Evolutionary conservation across 2,888 invertebrate genomes (phyloP).

Genomic region (Pristionchus maxplancki): DNA sequence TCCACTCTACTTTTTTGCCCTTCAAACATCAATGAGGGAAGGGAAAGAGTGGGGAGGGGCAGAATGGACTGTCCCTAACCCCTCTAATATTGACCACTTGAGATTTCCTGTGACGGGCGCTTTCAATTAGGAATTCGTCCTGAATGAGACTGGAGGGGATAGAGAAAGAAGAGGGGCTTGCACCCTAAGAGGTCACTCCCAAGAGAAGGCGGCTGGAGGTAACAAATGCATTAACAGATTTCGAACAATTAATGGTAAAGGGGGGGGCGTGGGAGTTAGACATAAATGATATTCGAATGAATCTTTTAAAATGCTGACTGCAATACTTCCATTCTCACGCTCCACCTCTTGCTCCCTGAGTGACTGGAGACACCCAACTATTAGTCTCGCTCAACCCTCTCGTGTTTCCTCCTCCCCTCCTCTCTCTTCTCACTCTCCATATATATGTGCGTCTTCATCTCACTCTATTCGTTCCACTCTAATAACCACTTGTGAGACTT

Average conservation of each 20-base stretch:
- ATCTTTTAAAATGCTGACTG: too few relatives aligned
- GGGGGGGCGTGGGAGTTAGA: too few relatives aligned
- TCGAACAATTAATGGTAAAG: background rate
- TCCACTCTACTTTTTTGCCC: constrained; percentile 21
- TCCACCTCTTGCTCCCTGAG: too few relatives aligned
- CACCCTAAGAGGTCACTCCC: background rate
- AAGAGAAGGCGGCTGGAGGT: background rate
- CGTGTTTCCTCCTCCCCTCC: too few relatives aligned
- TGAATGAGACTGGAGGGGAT: background rate
- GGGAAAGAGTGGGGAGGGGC: background rate
- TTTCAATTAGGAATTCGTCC: background rate
- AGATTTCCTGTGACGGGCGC: background rate
- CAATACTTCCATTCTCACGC: too few relatives aligned
- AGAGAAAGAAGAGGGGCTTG: background rate
- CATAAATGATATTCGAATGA: too few relatives aligned
- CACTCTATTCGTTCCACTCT: too few relatives aligned
- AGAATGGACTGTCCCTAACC: background rate
- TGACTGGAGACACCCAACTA: too few relatives aligned
- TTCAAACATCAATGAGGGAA: background rate
- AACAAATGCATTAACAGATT: background rate
- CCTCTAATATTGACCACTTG: constrained; percentile 12
- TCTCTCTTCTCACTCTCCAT: too few relatives aligned
- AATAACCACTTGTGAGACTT: too few relatives aligned
- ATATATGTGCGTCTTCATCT: too few relatives aligned
- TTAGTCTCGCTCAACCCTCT: too few relatives aligned